A percentile compares a stretch with the other conserved stretches of the same genome.
These are phyloP conservation scores for Sturmia bella DNA, from an alignment of 2,888 invertebrate species.

Conservation along the genomic window DNA sequence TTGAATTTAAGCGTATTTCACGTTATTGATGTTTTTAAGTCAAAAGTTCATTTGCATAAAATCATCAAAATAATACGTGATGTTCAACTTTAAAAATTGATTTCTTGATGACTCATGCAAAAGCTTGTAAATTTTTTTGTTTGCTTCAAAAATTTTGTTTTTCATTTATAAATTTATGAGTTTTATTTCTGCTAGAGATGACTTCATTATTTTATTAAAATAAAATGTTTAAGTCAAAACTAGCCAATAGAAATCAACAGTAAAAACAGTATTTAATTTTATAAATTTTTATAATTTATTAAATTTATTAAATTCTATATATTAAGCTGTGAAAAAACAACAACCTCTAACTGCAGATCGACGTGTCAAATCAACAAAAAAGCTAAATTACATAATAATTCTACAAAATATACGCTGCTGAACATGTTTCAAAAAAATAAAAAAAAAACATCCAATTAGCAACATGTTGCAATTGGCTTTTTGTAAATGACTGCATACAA, in stretches of 20 bases:
- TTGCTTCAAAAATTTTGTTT: constrained; percentile 9
- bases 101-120: constrained; percentile 42
- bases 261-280: background rate
- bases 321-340: background rate
- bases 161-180: constrained; percentile 9
- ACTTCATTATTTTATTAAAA: constrained; percentile 45
- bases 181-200: constrained; percentile 42
- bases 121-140: background rate
- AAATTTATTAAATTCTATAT: constrained; percentile 3
- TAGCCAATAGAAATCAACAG: background rate
- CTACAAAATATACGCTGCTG: background rate
- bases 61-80: constrained; percentile 35
- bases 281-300: constrained; percentile 19
- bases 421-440: too few relatives aligned
- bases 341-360: constrained; percentile 28
- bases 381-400: background rate
- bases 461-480: constrained; percentile 15
- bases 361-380: constrained; percentile 48
- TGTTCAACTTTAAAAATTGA: constrained; percentile 7
- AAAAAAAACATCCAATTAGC: background rate
- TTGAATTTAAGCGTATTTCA: constrained; percentile 6
- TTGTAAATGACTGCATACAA: constrained; percentile 33
- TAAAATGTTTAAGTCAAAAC: background rate
- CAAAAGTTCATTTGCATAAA: constrained; percentile 28
- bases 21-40: constrained; percentile 2